Evolutionary conservation across 2,113 vertebrate species (phyloP).

Genomic region (Scalopus aquaticus): DNA sequence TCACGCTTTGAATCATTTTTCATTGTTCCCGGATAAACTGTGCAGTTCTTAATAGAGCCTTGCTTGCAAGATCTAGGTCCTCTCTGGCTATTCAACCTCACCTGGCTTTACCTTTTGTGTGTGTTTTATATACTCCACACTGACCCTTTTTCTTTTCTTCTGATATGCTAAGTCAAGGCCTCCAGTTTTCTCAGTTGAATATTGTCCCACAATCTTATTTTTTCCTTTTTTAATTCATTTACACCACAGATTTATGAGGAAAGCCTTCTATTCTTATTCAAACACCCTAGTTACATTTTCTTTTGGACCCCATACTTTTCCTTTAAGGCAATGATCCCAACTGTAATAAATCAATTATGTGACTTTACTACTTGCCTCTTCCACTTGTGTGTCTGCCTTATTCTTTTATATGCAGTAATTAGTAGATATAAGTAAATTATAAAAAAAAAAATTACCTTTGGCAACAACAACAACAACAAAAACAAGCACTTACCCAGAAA

Average conservation of each 20-base stretch:
- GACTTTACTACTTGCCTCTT: neutral
- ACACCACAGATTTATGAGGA: neutral
- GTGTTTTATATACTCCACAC: neutral
- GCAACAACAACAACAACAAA: no score
- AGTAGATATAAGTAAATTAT: no score
- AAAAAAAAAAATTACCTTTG: no score
- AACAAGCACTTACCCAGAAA: no score
- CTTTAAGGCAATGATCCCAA: neutral
- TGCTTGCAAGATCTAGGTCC: neutral
- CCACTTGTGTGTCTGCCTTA: neutral
- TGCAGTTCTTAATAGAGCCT: neutral
- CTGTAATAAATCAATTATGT: neutral
- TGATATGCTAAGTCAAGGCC: neutral
- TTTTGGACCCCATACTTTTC: neutral
- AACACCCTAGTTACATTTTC: neutral
- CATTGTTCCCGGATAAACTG: neutral
- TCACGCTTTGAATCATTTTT: neutral
- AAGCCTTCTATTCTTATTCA: neutral
- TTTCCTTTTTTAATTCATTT: neutral
- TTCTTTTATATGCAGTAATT: neutral
- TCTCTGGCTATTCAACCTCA: neutral
- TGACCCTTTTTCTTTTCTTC: neutral
- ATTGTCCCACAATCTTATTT: neutral
- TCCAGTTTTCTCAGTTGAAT: neutral
- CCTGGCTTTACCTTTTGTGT: neutral